Evolutionary conservation across 2,113 vertebrate genomes (phyloP).

Genomic region (Crotalus tigris): DNA sequence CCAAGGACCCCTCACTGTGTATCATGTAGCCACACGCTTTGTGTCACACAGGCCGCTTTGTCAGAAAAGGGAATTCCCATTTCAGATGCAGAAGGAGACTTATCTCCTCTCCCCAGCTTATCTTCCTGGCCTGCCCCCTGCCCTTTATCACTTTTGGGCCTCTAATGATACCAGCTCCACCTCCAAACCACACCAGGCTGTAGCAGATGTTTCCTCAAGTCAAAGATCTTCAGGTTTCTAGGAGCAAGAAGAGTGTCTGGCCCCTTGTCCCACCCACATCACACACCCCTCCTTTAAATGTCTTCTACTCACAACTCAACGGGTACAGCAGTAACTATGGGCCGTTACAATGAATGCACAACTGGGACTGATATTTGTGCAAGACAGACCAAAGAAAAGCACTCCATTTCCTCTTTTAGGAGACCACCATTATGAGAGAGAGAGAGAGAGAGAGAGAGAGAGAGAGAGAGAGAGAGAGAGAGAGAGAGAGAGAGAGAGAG

Average conservation of each 20-base stretch:
- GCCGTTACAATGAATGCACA: not conserved
- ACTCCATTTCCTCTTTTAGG: not conserved
- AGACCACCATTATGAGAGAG: not conserved
- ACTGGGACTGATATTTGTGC: not conserved
- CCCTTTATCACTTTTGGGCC: not conserved
- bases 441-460: too few relatives aligned
- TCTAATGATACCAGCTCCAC: not conserved
- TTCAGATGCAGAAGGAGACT: not conserved
- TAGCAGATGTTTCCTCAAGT: not conserved
- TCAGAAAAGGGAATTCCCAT: not conserved
- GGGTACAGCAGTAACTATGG: not conserved
- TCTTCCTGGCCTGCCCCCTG: not conserved
- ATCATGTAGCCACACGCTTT: not conserved
- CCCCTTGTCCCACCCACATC: not conserved
- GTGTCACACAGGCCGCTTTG: not conserved
- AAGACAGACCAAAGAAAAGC: not conserved
- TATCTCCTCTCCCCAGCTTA: not conserved
- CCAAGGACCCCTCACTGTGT: too few relatives aligned
- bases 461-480: too few relatives aligned
- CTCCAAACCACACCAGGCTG: not conserved
- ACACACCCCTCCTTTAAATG: not conserved
- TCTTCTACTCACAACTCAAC: not conserved
- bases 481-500: too few relatives aligned
- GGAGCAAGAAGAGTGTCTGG: not conserved
- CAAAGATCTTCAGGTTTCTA: not conserved